Conservation (phyloP, 2,113 vertebrate genomes). For the Coptodon rendalli region DNA sequence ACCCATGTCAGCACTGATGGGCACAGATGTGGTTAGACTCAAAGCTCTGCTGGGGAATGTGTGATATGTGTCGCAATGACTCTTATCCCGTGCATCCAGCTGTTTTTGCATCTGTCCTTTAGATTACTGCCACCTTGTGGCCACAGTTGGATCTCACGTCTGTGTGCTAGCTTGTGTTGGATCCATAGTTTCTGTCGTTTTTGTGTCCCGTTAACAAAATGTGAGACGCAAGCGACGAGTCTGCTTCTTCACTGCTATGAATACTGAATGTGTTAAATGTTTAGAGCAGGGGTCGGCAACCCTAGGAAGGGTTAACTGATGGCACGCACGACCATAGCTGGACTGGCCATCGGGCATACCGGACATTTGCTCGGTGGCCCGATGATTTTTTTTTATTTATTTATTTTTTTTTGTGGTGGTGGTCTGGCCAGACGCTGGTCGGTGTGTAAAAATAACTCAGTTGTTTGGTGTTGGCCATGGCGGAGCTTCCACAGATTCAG, state of each 20-base stretch:
- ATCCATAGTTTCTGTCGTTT: not conserved
- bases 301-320: too few relatives aligned
- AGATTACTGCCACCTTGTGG: not conserved
- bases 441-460: too few relatives aligned
- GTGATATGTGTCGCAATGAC: not conserved
- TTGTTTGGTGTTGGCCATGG: too few relatives aligned
- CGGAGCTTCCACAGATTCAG: too few relatives aligned
- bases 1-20: not conserved
- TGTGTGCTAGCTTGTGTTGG: not conserved
- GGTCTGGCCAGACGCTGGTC: too few relatives aligned
- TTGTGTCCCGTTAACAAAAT: not conserved
- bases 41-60: not conserved
- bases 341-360: too few relatives aligned
- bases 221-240: not conserved
- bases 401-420: too few relatives aligned
- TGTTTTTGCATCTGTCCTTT: not conserved
- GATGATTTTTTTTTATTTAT: too few relatives aligned
- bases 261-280: not conserved
- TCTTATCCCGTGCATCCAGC: not conserved
- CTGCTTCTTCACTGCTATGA: not conserved
- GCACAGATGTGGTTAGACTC: not conserved
- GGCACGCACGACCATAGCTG: too few relatives aligned
- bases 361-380: too few relatives aligned
- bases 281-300: too few relatives aligned
- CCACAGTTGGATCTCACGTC: accelerated